Base-by-base conservation (phyloP, 2,888 invertebrate species). In the Luffia ferchaultella region DNA sequence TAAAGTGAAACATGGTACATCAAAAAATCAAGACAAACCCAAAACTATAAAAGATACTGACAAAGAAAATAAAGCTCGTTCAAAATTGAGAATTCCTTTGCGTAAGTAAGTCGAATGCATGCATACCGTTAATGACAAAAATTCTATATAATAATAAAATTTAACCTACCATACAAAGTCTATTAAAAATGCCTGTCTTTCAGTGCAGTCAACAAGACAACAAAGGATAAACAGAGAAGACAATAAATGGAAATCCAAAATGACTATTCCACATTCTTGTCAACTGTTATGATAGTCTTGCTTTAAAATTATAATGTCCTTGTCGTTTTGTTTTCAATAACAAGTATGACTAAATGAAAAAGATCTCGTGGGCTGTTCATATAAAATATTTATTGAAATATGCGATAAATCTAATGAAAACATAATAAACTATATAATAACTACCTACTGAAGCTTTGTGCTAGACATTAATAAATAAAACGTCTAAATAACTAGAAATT, bases 31-130 rank as follows among this genome's bases (percentile, higher is more conserved):
- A 18, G 30, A 30, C 12, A 30, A 30, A 7, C 3, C 5, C 60
- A 70, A 72, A 53, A 61, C 58, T 51, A 58, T 58, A 40, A 69
- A 68, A 62, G 70, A 71, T 48, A 67, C 59, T 53, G 54, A 62
- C 50, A 72, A 68, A 62, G 69, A 73, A 53, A 62, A 61, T 52
- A 63, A 59, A 53, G 53, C 61, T 57, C 74, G 66, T 64, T 62
- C 58, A 54, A 77, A 68, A 65, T 57, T 63, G 5, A 30, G 30
- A 72, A 67, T 67, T 57, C 66, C 70, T 60, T 63, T 77, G 68
- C 78, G 82, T 80, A 83, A 82, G 79, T 83, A 83, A 74, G 70
- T 62, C 60, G 66, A 67, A 65, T 76, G 70, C 76, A 71, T 75
- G 73, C 70, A 43, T 62, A n/a, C n/a, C 30, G 30, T 18, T 12